phyloP scores from a whole-genome alignment of 1,140 invertebrate species.

The Telenomus remus region DNA sequence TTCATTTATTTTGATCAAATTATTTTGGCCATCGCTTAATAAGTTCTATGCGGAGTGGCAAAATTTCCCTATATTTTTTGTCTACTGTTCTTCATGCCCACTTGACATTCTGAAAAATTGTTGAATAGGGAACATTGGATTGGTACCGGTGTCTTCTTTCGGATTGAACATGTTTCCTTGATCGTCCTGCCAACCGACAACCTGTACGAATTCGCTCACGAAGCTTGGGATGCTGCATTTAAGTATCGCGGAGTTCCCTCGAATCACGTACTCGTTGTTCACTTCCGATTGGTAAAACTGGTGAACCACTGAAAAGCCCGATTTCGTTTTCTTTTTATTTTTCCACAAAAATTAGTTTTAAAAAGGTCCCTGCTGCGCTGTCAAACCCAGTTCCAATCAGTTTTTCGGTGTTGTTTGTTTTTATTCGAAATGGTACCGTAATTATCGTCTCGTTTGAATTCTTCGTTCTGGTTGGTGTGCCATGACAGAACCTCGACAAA shows the following conservation, averaged over 20 bases:
- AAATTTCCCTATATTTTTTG: too few species aligned
- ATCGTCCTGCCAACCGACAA: conserved; percentile 90
- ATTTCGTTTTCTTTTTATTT: background rate
- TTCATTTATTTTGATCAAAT: too few species aligned
- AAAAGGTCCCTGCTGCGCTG: conserved; percentile 36
- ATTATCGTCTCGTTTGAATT: conserved; percentile 79
- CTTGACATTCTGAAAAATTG: too few species aligned
- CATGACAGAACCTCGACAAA: conserved; percentile 92
- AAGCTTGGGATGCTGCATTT: conserved; percentile 95
- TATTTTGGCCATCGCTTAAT: too few species aligned
- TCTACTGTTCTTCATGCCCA: too few species aligned
- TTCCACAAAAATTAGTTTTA: background rate
- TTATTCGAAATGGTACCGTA: conserved; percentile 37
- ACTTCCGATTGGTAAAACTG: conserved; percentile 93
- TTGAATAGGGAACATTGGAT: background rate
- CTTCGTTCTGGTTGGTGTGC: conserved; percentile 86
- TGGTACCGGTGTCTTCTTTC: conserved; percentile 71
- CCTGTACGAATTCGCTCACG: conserved; percentile 91
- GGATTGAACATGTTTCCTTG: conserved; percentile 82
- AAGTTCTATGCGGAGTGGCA: too few species aligned
- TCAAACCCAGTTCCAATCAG: conserved; percentile 27
- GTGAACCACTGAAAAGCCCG: conserved; percentile 82
- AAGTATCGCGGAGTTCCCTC: conserved; percentile 93
- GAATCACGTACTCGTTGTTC: conserved; percentile 94
- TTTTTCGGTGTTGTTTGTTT: background rate